Evolutionary conservation across 1,140 invertebrate species (phyloP).

Genomic region (Lepidostoma basale): DNA sequence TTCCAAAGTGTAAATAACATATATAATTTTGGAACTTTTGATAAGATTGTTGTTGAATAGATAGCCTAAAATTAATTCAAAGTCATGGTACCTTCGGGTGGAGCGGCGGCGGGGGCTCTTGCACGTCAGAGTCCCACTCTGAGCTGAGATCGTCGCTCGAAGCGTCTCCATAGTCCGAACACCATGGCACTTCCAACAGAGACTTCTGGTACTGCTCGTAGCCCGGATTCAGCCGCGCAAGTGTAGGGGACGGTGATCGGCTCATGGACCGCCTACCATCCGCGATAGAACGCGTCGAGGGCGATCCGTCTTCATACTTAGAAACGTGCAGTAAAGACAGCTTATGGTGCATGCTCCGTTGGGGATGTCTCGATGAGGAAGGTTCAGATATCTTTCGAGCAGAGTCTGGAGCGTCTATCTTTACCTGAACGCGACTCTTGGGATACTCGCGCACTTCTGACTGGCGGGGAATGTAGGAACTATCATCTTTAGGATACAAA

Average conservation of each 20-base stretch:
- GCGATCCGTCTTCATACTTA: slow-evolving; percentile 31
- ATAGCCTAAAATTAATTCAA: too few relatives aligned
- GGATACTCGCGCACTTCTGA: slow-evolving; percentile 18
- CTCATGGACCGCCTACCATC: slow-evolving; percentile 50
- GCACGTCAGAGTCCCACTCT: slow-evolving; percentile 86
- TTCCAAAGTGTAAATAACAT: too few relatives aligned
- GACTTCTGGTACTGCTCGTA: slow-evolving; percentile 81
- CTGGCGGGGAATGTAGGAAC: background rate
- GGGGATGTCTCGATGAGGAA: background rate
- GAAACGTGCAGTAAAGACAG: slow-evolving; percentile 23
- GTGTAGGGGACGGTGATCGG: slow-evolving; percentile 56
- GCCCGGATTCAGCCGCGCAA: slow-evolving; percentile 62
- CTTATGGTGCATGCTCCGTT: slow-evolving; percentile 12
- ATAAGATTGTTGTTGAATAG: background rate
- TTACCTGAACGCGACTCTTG: slow-evolving; percentile 27
- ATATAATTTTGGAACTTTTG: background rate
- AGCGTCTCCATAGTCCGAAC: slow-evolving; percentile 79
- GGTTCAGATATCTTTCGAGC: slow-evolving; percentile 38
- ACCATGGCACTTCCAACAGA: slow-evolving; percentile 74
- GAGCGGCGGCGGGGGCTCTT: slow-evolving; percentile 57
- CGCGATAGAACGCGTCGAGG: slow-evolving; percentile 47
- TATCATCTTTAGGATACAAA: too few relatives aligned
- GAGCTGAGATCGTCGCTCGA: slow-evolving; percentile 87
- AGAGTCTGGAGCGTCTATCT: slow-evolving; percentile 29
- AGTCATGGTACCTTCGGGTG: slow-evolving; percentile 50